phyloP scores from a whole-genome alignment of 1,140 invertebrate species.

The Zelostemma sp. region DNA sequence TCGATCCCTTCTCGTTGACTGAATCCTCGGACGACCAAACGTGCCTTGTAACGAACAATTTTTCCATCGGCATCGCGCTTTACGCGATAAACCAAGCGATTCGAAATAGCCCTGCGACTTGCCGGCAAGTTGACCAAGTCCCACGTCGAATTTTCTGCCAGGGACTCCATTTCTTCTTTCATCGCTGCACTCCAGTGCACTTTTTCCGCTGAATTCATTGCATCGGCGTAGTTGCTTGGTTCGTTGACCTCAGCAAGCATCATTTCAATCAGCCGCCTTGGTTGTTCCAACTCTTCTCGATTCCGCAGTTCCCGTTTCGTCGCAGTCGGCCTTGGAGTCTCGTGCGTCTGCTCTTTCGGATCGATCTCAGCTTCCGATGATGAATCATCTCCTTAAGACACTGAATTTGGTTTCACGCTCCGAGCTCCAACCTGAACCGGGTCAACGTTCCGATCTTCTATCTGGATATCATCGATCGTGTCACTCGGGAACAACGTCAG shows the following conservation, averaged over 20 bases:
- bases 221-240: slow-evolving; percentile 21
- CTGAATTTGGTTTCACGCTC: background rate
- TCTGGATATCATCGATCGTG: too few relatives aligned
- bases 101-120: slow-evolving; percentile 11
- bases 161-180: slow-evolving; percentile 29
- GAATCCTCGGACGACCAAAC: slow-evolving; percentile 62
- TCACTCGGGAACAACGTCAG: slow-evolving; percentile 4
- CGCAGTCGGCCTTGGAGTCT: background rate
- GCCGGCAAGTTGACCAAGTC: slow-evolving; percentile 13
- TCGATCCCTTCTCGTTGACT: slow-evolving; percentile 55
- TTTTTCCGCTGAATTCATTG: slow-evolving; percentile 9
- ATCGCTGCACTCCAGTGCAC: slow-evolving; percentile 30
- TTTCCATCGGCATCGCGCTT: slow-evolving; percentile 36
- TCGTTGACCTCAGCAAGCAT: slow-evolving; percentile 15
- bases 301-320: slow-evolving; percentile 1
- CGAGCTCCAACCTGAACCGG: background rate
- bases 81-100: slow-evolving; percentile 18
- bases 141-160: slow-evolving; percentile 32
- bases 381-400: slow-evolving; percentile 1
- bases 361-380: background rate
- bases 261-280: slow-evolving; percentile 13
- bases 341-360: background rate
- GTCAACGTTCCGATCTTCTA: background rate
- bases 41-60: slow-evolving; percentile 55
- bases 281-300: slow-evolving; percentile 3